Conservation (phyloP, 2,888 invertebrate species). For the Timema podura region DNA sequence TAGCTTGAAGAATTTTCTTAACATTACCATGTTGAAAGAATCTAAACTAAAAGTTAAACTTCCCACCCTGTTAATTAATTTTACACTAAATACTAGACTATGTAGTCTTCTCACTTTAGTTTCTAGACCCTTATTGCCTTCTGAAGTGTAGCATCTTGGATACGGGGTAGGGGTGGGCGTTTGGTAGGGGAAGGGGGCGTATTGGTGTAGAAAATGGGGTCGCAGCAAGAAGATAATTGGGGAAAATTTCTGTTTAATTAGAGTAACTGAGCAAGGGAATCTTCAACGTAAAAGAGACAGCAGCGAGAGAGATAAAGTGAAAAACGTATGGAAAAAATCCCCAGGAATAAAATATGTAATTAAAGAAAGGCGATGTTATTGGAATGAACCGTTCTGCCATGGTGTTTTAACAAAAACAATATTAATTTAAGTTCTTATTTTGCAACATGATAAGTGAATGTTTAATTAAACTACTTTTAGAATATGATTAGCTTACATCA, state of each 20-base stretch:
- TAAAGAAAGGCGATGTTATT: no score
- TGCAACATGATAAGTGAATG: no score
- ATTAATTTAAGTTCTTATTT: no score
- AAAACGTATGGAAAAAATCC: no score
- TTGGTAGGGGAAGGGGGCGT: slow-evolving; percentile 1
- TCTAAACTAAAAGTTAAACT: slow-evolving; percentile 18
- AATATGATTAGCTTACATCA: no score
- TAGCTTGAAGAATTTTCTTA: no score
- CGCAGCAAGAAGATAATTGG: slow-evolving; percentile 26
- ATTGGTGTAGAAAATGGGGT: slow-evolving; percentile 17
- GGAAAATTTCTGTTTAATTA: slow-evolving; percentile 27
- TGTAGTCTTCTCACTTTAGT: slow-evolving; percentile 6
- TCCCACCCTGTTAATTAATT: slow-evolving; percentile 28
- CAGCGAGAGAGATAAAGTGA: no score
- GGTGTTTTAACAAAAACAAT: no score
- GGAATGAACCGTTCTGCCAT: no score
- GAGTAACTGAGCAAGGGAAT: slow-evolving; percentile 14
- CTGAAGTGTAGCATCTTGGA: slow-evolving; percentile 21
- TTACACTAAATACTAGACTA: slow-evolving; percentile 27
- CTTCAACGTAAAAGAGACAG: background rate
- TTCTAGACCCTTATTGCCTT: slow-evolving; percentile 20
- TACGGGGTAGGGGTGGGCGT: background rate
- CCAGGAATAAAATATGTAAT: no score
- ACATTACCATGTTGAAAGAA: no score
- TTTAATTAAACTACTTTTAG: no score